Evolutionary conservation across 2,797 vertebrate genomes (phyloP), one percentile per base, ranked within the genome.

Genomic region (Sorex maritimensis): DNA sequence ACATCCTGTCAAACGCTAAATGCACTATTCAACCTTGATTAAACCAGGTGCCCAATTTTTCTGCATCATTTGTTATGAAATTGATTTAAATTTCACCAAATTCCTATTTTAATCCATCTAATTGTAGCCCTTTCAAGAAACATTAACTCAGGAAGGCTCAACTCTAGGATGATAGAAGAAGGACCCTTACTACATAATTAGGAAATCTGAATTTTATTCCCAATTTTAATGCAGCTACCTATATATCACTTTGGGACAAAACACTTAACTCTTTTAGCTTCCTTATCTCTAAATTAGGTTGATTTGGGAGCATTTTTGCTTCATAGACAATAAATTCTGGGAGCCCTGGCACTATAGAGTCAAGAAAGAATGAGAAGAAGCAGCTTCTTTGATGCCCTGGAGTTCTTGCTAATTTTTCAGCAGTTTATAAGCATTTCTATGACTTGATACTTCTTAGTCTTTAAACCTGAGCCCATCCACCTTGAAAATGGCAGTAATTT

Each of bases 71-170:
- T 90, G 8, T 15, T 79, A 71, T n/a, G 77, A 63, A 86, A 65
- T 72, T 86, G 13, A 1, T 83, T 88, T 84, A 61, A 52, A 28
- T 34, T 86, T 91, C 92, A 3, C 34, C 11, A 30, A 65, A 61
- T 38, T 9, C 28, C 28, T 6, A 69, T 26, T 79, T 26, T 4
- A 67, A 12, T 41, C 38, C 67, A n/a, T 69, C 15, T 74, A 92
- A 69, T 24, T 71, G 38, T 86, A 83, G 80, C 46, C 15, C 14
- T 71, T 72, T 80, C 65, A 88, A 94, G 69, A 89, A 81, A 74
- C 67, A 81, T 63, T 49, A 19, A 23, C 17, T 86, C 6, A 84
- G 19, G 17, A 74, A 84, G 12, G 3, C 93, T 89, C 71, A 58
- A 46, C 21, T 81, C 6, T 21, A 61, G 61, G 41, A 8, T 11